Evolutionary conservation across 2,113 vertebrate species (phyloP).

Genomic region (Collichthys lucidus): DNA sequence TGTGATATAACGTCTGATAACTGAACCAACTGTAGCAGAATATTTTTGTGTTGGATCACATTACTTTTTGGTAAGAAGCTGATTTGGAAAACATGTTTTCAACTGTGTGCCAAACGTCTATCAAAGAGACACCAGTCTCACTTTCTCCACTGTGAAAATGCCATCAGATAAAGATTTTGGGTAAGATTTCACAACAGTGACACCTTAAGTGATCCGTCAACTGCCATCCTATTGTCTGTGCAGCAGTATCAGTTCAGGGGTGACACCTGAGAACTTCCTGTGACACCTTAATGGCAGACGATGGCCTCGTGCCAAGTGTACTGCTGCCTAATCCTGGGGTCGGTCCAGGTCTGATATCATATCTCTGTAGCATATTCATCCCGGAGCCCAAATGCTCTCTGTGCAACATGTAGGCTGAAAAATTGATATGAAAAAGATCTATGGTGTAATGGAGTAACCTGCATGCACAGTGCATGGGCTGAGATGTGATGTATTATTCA

Average conservation of each 20-base stretch:
- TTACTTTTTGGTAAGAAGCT: neutral
- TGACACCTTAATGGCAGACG: constrained; percentile 30
- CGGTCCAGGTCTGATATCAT: constrained; percentile 33
- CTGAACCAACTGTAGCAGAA: neutral
- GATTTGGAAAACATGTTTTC: neutral
- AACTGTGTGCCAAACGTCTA: neutral
- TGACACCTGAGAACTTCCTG: constrained; percentile 59
- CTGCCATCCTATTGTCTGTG: constrained; percentile 51
- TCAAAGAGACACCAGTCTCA: neutral
- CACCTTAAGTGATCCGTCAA: constrained; percentile 52
- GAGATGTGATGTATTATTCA: constrained; percentile 31
- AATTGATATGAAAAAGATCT: neutral
- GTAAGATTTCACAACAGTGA: constrained; percentile 48
- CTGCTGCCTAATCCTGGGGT: constrained; percentile 10
- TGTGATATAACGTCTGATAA: neutral
- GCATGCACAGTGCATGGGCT: neutral
- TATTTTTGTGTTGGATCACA: neutral
- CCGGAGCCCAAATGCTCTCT: neutral
- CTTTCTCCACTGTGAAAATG: constrained; percentile 35
- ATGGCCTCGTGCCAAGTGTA: constrained; percentile 32
- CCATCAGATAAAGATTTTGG: constrained; percentile 31
- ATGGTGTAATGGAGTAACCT: neutral
- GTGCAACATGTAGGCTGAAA: constrained; percentile 20
- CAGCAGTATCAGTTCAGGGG: constrained; percentile 25
- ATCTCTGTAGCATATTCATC: constrained; percentile 15